Conservation (phyloP, 2,888 invertebrate species). For the Sycophila texana region DNA sequence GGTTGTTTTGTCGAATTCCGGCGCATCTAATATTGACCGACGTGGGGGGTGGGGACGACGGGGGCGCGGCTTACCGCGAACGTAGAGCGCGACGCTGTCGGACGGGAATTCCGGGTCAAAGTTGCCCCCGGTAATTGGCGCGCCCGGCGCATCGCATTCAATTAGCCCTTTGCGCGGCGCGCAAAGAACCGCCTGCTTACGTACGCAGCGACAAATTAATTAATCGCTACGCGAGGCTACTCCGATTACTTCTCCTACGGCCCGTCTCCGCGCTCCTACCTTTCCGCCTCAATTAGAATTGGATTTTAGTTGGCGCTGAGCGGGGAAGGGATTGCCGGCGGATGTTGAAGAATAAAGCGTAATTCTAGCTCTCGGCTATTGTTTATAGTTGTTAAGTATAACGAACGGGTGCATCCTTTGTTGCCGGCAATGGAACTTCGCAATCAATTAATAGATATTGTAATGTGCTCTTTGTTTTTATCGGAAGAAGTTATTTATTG, state of each 20-base stretch:
- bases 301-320: too few relatives aligned
- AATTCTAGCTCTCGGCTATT: too few relatives aligned
- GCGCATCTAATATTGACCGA: conserved; percentile 68
- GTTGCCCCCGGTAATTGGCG: conserved; percentile 30
- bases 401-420: too few relatives aligned
- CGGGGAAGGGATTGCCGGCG: too few relatives aligned
- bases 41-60: conserved; percentile 13
- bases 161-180: conserved; percentile 63
- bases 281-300: too few relatives aligned
- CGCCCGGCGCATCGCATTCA: conserved; percentile 60
- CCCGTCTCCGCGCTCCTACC: too few relatives aligned
- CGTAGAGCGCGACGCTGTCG: conserved; percentile 6
- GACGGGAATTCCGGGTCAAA: conserved; percentile 30
- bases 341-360: too few relatives aligned
- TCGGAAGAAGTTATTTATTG: not conserved
- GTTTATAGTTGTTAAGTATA: too few relatives aligned
- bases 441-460: not conserved
- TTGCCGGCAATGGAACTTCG: too few relatives aligned
- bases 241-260: too few relatives aligned
- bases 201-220: not conserved
- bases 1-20: conserved; percentile 68
- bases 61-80: conserved; percentile 8
- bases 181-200: conserved; percentile 2
- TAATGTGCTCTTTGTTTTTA: not conserved
- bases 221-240: conserved; percentile 15